Evolutionary conservation across 1,140 invertebrate genomes (phyloP), one percentile per base, ranked within the genome.

Genomic region (Aphaenogaster floridana): DNA sequence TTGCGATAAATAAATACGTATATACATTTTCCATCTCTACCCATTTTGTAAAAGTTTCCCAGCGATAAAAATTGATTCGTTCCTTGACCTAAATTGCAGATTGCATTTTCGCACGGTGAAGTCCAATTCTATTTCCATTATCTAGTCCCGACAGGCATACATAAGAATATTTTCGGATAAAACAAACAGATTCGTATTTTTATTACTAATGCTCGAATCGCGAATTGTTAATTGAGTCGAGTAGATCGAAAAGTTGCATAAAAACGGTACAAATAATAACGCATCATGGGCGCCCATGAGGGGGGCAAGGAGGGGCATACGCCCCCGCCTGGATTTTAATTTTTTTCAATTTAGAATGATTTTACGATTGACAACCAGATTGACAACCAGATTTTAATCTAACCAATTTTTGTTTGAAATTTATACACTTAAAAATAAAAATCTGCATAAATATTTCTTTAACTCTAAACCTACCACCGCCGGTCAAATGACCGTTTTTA

Each of bases 11-110:
- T 59, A 57, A 77, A 77, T 69, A 69, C n/a, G 21, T 69, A 69
- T 28, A 48, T 28, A 45, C 66, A 8, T 59, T 77, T 77, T 77
- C 11, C 36, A 42, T 77, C 72, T 59, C 52, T 77, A 28, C 59
- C 36, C n/a, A 8, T 77, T 59, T 77, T 57, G 5, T 7, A 42
- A 54, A 77, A 77, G n/a, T 77, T 77, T 77, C 3, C 52, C 36
- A 42, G 36, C n/a, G 74, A 77, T 77, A 77, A 77, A 77, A 77
- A 77, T 57, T 59, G 74, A 77, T 77, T 77, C 36, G 36, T 77
- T 77, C 52, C 74, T 77, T 77, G 74, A 59, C 74, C 74, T 28
- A 59, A 77, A 77, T 77, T 77, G 42, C 54, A 77, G 13, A 59
- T 77, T 77, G 54, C 52, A 42, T 77, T 59, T 77, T 59, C 74